These are phyloP conservation scores for Ormyrus thymus DNA, from an alignment of 2,888 invertebrate genomes.

Conservation along the genomic window DNA sequence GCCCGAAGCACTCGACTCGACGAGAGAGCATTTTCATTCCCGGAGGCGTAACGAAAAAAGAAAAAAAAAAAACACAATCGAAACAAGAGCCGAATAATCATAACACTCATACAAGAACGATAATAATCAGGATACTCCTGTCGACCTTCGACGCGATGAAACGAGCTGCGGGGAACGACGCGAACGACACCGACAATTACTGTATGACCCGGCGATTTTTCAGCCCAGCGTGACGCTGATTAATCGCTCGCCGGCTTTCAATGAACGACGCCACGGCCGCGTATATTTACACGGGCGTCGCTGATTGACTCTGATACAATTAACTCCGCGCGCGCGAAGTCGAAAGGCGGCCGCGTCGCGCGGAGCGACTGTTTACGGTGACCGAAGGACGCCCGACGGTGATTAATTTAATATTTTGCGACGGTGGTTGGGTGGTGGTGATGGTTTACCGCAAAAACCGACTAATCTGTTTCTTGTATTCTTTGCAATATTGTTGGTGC, in stretches of 20 bases:
- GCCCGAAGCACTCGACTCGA: too few species aligned
- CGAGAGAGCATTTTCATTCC: not conserved
- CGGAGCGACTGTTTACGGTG: too few species aligned
- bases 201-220: conserved; percentile 13
- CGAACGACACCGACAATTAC: conserved; percentile 40
- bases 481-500: conserved; percentile 74
- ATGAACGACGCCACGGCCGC: conserved; percentile 3
- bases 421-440: conserved; percentile 67
- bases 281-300: conserved; percentile 3
- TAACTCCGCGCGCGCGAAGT: conserved; percentile 11
- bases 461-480: conserved; percentile 74
- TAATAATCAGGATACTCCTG: conserved; percentile 2
- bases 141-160: conserved; percentile 25
- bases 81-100: conserved; percentile 21
- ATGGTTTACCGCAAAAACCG: conserved; percentile 69
- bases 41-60: not conserved
- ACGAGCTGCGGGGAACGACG: not conserved
- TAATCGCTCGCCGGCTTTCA: conserved; percentile 25
- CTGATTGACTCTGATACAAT: conserved; percentile 43
- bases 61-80: not conserved
- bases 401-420: conserved; percentile 51
- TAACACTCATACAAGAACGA: conserved; percentile 6
- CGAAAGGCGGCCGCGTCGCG: too few species aligned
- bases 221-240: conserved; percentile 24
- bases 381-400: not conserved